phyloP scores from a whole-genome alignment of 2,113 vertebrate genomes.

The Hippocampus comes region DNA sequence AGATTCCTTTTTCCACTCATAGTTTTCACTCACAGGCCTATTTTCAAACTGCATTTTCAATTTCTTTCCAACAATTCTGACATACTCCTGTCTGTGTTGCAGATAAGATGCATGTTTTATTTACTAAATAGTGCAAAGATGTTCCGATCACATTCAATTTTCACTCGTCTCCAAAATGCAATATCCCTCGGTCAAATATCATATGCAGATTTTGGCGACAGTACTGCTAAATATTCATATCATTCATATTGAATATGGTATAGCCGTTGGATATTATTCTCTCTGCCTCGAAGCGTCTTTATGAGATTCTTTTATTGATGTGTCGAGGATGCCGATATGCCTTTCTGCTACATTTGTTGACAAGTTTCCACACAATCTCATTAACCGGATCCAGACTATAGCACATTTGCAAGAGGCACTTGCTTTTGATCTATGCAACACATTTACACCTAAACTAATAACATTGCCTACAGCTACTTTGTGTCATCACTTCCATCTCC shows the following conservation, averaged over 20 bases:
- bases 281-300: constrained; percentile 35
- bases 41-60: too few species aligned
- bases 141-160: constrained; percentile 48
- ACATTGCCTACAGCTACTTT: background rate
- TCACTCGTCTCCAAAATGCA: constrained; percentile 34
- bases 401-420: background rate
- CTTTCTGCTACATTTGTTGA: background rate
- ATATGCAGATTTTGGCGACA: constrained; percentile 13
- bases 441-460: background rate
- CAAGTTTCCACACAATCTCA: constrained; percentile 5
- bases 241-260: constrained; percentile 43
- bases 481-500: background rate
- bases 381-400: background rate
- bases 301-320: constrained; percentile 13
- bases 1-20: background rate
- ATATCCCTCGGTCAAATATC: constrained; percentile 35
- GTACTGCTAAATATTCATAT: constrained; percentile 31
- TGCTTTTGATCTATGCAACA: background rate
- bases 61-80: background rate
- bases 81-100: constrained; percentile 20
- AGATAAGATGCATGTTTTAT: constrained; percentile 23
- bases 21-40: background rate
- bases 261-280: constrained; percentile 27
- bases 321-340: constrained; percentile 13
- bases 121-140: constrained; percentile 33